Evolutionary conservation across 1,140 invertebrate species (phyloP).

Genomic region (Drosophila teissieri): DNA sequence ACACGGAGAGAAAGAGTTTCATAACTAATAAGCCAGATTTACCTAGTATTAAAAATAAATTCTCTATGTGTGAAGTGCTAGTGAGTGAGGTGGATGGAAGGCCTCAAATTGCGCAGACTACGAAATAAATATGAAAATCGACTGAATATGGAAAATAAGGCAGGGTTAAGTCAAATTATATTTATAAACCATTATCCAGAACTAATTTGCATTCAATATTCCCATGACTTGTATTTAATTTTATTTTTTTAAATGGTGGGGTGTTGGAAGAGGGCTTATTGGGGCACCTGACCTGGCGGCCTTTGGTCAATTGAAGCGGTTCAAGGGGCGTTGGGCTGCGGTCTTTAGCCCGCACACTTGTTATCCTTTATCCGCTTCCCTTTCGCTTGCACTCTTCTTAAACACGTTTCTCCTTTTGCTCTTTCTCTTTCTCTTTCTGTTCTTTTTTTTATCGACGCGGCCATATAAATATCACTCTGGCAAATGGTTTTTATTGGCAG

Average conservation of each 20-base stretch:
- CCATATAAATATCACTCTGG: conserved; percentile 81
- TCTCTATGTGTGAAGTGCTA: background rate
- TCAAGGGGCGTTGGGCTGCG: conserved; percentile 64
- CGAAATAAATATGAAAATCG: conserved; percentile 63
- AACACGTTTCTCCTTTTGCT: background rate
- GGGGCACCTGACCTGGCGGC: conserved; percentile 18
- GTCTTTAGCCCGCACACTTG: conserved; percentile 22
- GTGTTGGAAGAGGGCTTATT: too few species aligned
- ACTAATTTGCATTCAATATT: background rate
- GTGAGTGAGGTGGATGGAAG: background rate
- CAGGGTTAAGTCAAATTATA: conserved; percentile 14
- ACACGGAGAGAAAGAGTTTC: background rate
- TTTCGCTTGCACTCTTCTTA: conserved; percentile 13
- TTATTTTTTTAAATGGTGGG: background rate
- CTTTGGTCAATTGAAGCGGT: conserved; percentile 75
- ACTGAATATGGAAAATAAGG: background rate
- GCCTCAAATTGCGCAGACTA: conserved; percentile 54
- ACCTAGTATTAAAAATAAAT: background rate
- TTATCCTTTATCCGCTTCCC: conserved; percentile 24
- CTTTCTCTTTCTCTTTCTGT: background rate
- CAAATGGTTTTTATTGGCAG: conserved; percentile 81
- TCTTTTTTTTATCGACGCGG: conserved; percentile 63
- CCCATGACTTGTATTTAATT: background rate
- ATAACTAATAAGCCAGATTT: too few species aligned
- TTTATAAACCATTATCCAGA: too few species aligned